Evolutionary conservation across 2,888 invertebrate genomes (phyloP), one percentile per base, ranked within the genome.

Genomic region (Xanthostigma xanthostigma): DNA sequence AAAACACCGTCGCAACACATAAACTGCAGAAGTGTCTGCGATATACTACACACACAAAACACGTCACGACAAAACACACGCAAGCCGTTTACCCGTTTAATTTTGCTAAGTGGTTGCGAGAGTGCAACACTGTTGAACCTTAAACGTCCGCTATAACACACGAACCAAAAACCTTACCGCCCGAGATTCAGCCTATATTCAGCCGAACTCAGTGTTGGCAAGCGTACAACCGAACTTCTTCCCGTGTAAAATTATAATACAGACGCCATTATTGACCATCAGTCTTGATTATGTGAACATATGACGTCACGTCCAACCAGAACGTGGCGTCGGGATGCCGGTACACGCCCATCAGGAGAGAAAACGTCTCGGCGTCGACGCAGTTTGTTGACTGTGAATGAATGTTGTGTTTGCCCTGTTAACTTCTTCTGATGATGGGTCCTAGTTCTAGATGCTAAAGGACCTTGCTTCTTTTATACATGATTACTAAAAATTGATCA

Each of bases 201-300:
- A 11, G n/a, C 36, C 27, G 27, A 17, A 17, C 14, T 45, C 9
- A 35, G 45, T 45, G 17, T 37, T 14, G 27, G 17, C 12, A 39
- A 45, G 11, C 45, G 13, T 36, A 36, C 36, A 36, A 35, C 42
- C 48, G 53, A 41, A 51, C 53, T 44, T 47, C 45, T 50, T 45
- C 53, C 53, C 52, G 54, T 52, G 52, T 53, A 27, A 27, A 27
- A 27, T 27, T 27, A 27, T 27, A 27, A 27, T 55, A 54, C 53
- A 62, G 65, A 62, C 69, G 69, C 68, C 69, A 70, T 69, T 65
- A 69, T 68, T 66, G 66, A 67, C 65, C 60, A 67, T 65, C 65
- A 65, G 64, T 64, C 67, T 64, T 64, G 67, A 66, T 66, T 65
- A 67, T 64, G 61, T 60, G 58, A 53, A 50, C 51, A 51, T 50